A percentile compares a stretch with the other conserved stretches of the same genome.
Evolutionary conservation across 2,888 invertebrate species (phyloP).

Genomic region (Strigamia crassipes): DNA sequence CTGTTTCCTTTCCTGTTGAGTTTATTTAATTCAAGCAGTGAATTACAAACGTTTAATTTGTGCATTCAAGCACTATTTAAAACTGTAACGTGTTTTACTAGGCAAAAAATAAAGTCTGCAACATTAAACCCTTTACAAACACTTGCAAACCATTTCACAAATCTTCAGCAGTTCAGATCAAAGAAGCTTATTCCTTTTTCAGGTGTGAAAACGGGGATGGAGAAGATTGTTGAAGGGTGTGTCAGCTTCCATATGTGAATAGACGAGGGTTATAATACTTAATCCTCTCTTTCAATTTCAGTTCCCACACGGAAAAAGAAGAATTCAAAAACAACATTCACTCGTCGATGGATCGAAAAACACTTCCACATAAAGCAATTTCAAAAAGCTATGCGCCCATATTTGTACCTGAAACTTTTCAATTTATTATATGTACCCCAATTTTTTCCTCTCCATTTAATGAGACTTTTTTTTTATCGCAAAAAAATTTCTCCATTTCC

Average conservation of each 20-base stretch:
- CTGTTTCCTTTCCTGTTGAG: not conserved
- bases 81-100: conserved; percentile 1
- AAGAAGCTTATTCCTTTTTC: conserved; percentile 37
- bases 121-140: conserved; percentile 28
- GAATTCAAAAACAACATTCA: conserved; percentile 42
- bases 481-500: not conserved
- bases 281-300: conserved; percentile 37
- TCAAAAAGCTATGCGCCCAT: not conserved
- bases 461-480: not conserved
- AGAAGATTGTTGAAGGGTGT: conserved; percentile 20
- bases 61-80: conserved; percentile 5
- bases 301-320: not conserved
- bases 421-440: not conserved
- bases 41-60: conserved; percentile 29
- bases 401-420: not conserved
- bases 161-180: not conserved
- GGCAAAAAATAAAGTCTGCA: not conserved
- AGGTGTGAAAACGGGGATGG: conserved; percentile 38
- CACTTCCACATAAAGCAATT: conserved; percentile 1
- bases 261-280: conserved; percentile 35
- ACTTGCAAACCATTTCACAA: conserved; percentile 32
- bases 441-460: not conserved
- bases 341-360: conserved; percentile 28
- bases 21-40: not conserved
- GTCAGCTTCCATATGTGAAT: conserved; percentile 12